Evolutionary conservation across 2,888 invertebrate species (phyloP), one percentile per base, ranked within the genome.

Genomic region (Phengaris alcon): DNA sequence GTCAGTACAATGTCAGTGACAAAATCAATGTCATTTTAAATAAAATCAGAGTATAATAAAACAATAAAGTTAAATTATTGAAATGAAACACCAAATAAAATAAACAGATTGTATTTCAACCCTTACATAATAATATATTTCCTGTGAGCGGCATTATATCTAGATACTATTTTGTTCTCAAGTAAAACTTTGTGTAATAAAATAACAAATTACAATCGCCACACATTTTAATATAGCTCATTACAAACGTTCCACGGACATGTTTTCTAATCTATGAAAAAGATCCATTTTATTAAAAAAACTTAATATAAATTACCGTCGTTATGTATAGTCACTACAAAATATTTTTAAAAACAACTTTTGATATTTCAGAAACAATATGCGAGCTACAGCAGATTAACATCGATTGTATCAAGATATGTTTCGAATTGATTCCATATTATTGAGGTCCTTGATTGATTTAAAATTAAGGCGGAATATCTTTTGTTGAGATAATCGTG

Each of bases 51-150:
- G 46, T 46, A 46, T 46, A 46, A 46, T 46, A 6, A 46, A 6
- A 46, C 46, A 46, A 4, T 46, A 46, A 4, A 48, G 48, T 4
- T 6, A 48, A 48, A 8, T 48, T 7, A 59, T 59, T 59, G 22
- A 59, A 81, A 80, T 78, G 79, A 78, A 78, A 77, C 76, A 68
- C 73, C 77, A 75, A 74, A 76, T 78, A 79, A 78, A 80, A 82
- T 82, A 82, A 83, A 82, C 81, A 82, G 79, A 83, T 81, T 82
- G 81, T 82, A 83, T 83, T 83, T 82, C 77, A 80, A 81, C 79
- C 81, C 78, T 80, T 81, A 81, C 81, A 81, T 76, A 77, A 57
- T 73, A 52, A 68, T 70, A 77, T 77, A 77, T 75, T 74, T 74
- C 76, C 68, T 75, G 59, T 78, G 76, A 77, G 73, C 74, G 70